These are phyloP conservation scores for Cheilosia grossa DNA, from an alignment of 2,888 invertebrate genomes.

Conservation along the genomic window DNA sequence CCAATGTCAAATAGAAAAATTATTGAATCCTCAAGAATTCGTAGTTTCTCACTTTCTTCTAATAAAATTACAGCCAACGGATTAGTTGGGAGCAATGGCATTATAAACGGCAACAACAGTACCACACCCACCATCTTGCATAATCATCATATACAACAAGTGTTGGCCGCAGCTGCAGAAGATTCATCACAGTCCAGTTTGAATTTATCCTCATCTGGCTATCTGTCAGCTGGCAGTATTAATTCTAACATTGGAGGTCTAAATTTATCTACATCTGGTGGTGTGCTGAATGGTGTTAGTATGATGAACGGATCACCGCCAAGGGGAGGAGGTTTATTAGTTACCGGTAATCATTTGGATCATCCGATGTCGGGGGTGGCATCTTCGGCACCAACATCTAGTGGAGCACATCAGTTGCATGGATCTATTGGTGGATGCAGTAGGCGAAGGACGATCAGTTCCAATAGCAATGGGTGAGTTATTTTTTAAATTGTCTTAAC, in stretches of 20 bases:
- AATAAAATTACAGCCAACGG: conserved; percentile 82
- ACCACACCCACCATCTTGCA: conserved; percentile 74
- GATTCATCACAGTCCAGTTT: conserved; percentile 78
- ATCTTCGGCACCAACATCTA: conserved; percentile 70
- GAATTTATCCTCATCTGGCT: conserved; percentile 78
- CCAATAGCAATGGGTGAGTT: conserved; percentile 83
- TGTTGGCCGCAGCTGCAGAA: conserved; percentile 73
- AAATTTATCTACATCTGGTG: conserved; percentile 61
- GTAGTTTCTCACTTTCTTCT: conserved; percentile 82
- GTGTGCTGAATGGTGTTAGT: conserved; percentile 56
- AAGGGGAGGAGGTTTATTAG: conserved; percentile 72
- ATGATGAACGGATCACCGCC: conserved; percentile 70
- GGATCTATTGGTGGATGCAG: conserved; percentile 74
- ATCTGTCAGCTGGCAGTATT: conserved; percentile 77
- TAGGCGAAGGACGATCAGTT: conserved; percentile 82
- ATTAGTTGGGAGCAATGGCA: conserved; percentile 64
- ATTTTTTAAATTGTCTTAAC: not conserved
- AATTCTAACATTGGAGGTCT: conserved; percentile 76
- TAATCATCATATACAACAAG: conserved; percentile 69
- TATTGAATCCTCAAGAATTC: conserved; percentile 80
- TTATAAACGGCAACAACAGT: conserved; percentile 54
- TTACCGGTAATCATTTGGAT: conserved; percentile 68
- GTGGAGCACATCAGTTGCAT: conserved; percentile 66
- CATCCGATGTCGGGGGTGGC: conserved; percentile 60
- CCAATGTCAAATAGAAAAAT: conserved; percentile 81